Base-by-base conservation (phyloP, 2,888 invertebrate species). In the Cosmia pyralina region DNA sequence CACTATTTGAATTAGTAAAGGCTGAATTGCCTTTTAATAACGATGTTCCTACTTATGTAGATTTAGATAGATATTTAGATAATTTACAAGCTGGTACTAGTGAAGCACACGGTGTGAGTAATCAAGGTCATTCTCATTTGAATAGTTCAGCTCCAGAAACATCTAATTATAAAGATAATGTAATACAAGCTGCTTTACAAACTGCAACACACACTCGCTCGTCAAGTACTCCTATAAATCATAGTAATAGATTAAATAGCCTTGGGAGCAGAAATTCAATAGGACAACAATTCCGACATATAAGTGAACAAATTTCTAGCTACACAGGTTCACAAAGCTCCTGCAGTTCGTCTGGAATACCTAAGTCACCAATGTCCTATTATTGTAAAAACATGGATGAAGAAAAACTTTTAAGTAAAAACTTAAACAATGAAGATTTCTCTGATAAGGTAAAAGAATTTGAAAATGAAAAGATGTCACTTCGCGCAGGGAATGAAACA, bases 61-160 rank as follows among this genome's bases (percentile, higher is more conserved):
- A 97, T 88, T 93, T 98, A 66, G 97, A 98, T 90, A 96, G 96
- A 79, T 98, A 97, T 90, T 94, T 98, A 63, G 97, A 97, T 85
- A 97, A 97, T 82, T 93, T 98, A 78, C 97, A 97, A 88, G 95
- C 97, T 3, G 95, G 90, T 73, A 90, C 92, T 53, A 92, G 91
- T 84, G 88, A 89, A 53, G 75, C 77, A 17, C 84, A 77, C n/a
- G 63, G 79, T 64, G 66, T 72, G 28, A 85, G 86, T 66, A 83
- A 71, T 78, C 80, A 84, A 78, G 82, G 82, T 62, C 85, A 87
- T 80, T 83, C 86, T 63, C 85, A 88, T 68, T 87, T 91, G 46
- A 90, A 91, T 83, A 81, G 77, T 70, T 88, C 91, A 57, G 75
- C 83, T 4, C 83, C 85, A 65, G 91, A 90, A 72, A 79, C 87